Base-by-base conservation (phyloP, 2,888 invertebrate genomes). In the Merodon equestris region DNA sequence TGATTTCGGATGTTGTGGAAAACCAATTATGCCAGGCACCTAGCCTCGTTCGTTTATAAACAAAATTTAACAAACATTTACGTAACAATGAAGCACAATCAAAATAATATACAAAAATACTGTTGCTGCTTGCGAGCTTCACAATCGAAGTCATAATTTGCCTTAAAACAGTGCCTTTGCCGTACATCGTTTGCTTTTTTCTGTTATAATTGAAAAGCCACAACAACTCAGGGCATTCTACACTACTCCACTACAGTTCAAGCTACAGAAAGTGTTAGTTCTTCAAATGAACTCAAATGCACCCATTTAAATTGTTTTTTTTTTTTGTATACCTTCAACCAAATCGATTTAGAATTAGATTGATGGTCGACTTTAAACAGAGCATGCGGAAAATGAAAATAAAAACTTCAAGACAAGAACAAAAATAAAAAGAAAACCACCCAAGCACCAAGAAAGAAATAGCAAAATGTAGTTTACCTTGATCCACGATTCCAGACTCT, bases 401-500 rank as follows among this genome's bases (percentile, higher is more conserved):
- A 27, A 27, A 27, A 27, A 27, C 3, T 4, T 27, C 7, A 7
- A 27, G 27, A 27, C 27, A 27, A 27, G 27, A 27, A 27, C 27
- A 27, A 27, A 27, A 61, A 67, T 45, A 38, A 60, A 51, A 63
- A n/a, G n/a, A 48, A 64, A 71, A 64, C 51, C 2, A 27, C 58
- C 79, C 51, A 79, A 70, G 60, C 79, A 79, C 74, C 79, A 70
- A 54, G 42, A 48, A 40, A 58, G 57, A 5, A 34, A 45, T 18
- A 53, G 34, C 12, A 47, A 50, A 34, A 72, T 50, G 27, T 27
- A 7, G 7, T 27, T 85, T 91, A 96, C 97, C 89, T 94, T 91
- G 85, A 97, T 95, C 94, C 95, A 96, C 85, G 91, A 93, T 86
- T 95, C 96, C 87, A 97, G 89, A 68, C 94, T 91, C 88, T 96